Evolutionary conservation across 2,888 invertebrate genomes (phyloP), one percentile per base, ranked within the genome.

Genomic region (Brachylomia viminalis): DNA sequence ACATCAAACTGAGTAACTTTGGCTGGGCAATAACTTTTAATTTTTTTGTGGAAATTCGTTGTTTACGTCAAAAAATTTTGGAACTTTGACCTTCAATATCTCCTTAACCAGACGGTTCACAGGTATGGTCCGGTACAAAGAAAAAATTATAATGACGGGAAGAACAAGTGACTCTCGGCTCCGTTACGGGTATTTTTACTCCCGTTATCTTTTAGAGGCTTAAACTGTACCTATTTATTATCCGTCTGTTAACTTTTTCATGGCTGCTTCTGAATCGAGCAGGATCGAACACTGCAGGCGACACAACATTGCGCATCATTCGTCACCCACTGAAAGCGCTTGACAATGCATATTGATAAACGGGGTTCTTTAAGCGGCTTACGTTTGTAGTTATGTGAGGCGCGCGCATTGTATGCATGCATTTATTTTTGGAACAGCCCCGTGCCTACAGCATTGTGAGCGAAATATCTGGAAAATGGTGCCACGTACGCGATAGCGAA

Each of bases 341-440:
- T 71, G 65, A 56, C 65, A 81, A 82, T 54, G 47, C 33, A 38
- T 52, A 67, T 58, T 58, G 65, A 82, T 68, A 65, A 54, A 56
- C 27, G 20, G 20, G 23, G 3, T 73, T n/a, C 72, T 81, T 69
- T 82, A 82, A 69, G 65, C 65, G 49, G 78, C 52, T 81, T 67
- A 78, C 66, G 62, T 78, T 17, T n/a, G 30, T 54, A 15, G 69
- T 42, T 72, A 70, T 69, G 56, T 81, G 69, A n/a, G 17, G 27
- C 38, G 1, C 2, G 20, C 52, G 33, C 65, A 67, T 70, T 82
- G 69, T 67, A 15, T 77, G n/a, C n/a, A 58, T 42, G 45, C 42
- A 33, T 49, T 49, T 82, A 81, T 78, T 73, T 82, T 52, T 49
- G 70, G 66, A 78, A 81, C 83, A 82, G 72, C 72, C 61, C 42